Base-by-base conservation (phyloP, 2,113 vertebrate genomes). In the Sigmodon hispidus region DNA sequence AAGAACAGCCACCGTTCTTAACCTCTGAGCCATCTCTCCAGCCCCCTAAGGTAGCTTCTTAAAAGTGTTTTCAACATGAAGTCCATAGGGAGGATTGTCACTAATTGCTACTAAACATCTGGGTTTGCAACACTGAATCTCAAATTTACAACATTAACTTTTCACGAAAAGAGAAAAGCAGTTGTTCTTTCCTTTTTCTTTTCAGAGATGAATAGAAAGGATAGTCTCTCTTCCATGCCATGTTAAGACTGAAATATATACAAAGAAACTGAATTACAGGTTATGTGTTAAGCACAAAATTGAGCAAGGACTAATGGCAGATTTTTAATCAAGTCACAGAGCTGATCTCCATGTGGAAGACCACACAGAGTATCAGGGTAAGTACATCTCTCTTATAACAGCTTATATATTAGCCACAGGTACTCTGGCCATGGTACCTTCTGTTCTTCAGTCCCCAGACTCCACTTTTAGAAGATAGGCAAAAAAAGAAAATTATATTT, bases 231-330 rank as follows among this genome's bases (percentile, higher is more conserved):
- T 24, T 76, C 55, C 40, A 21, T n/a, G 94, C 24, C 26, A 61
- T 15, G 31, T 17, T 80, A 59, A 94, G n/a, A 75, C 61, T 86
- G 34, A 2, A 76, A 77, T 19, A 57, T 13, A 69, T 19, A 77
- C 0, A 65, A 65, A 85, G 36, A 70, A 84, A 50, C 65, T 96
- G 48, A 77, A 31, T 36, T 86, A 80, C 19, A 90, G 34, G 31
- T 69, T 59, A 77, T 31, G 48, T 90, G 89, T 34, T 96, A 91
- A 91, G 45, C 13, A 90, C 79, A 84, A 79, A n/a, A 29, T 75
- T 84, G 89, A 16, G 93, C 19, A 88, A 59, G 5, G 12, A 48
- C 50, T 89, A 93, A 80, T n/a, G 4, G 34, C 0, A 86, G 75
- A 90, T 81, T 93, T 93, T 72, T 36, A 65, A 29, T 48, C 83